Base-by-base conservation (phyloP, 1,140 invertebrate species). In the Lucilia cuprina region DNA sequence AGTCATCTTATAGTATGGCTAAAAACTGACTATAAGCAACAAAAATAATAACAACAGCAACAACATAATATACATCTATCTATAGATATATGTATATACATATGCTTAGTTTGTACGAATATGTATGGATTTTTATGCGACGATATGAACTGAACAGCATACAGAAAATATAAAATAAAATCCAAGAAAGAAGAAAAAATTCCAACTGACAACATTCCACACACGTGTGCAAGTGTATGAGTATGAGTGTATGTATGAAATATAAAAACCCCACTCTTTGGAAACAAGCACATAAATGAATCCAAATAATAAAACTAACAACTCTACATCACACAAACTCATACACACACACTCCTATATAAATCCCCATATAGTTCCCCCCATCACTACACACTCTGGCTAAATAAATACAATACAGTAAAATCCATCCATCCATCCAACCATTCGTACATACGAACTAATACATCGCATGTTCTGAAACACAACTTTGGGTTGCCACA, bases 201-300 rank as follows among this genome's bases (percentile, higher is more conserved):
- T 30, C 82, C 82, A 83, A 83, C 82, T 83, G 82, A 83, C 82
- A 83, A 70, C 82, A 80, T 80, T 80, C 77, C 77, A 80, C 77
- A 80, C 77, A 80, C 77, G 77, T 80, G 77, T 80, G 77, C 77
- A 49, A 50, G 41, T 65, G 35, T 35, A 70, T 70, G 55, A 30
- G 55, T 21, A 19, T 83, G 21, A 47, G 80, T 82, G 49, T 82
- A n/a, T 65, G 55, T 30, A 82, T 83, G 55, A 41, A 41, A 19
- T 17, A 35, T 19, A 77, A 78, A 41, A 80, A 80, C 13, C 77
- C 77, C 77, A 80, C 77, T 80, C 77, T 80, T 80, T 80, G 77
- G 25, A 21, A 80, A 21, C 77, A 49, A 80, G 41, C 77, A 80
- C 77, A 80, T 49, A 47, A 80, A 80, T 47, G 41, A 80, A 80